Base-by-base conservation (phyloP, 64 coral and sea anemone genomes). In the Orbicella faveolata region DNA sequence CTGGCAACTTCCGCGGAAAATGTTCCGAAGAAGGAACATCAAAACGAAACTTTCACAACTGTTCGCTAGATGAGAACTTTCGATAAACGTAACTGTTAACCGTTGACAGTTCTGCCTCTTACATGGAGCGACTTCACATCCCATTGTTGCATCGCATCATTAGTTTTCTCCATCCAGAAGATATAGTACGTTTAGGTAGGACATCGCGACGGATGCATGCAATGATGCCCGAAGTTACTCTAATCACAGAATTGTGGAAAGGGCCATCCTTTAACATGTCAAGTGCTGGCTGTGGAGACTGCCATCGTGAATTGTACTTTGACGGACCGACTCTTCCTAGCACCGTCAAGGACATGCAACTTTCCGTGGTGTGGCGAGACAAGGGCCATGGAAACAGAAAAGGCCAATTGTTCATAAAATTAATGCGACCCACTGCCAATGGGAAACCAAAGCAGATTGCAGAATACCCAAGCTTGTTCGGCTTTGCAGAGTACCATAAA, bases 361-460 rank as follows among this genome's bases (percentile, higher is more conserved):
- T 78, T 21, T 80, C 88, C 2, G 88, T 94, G 34, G 15, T 26
- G 0, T 94, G 93, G 93, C 23, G 52, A 21, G 88, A 94, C 15
- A 88, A 90, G 54, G 93, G 93, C 16, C 87, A 9, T 4, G 93
- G 93, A 5, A 90, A 90, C 59, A 52, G 82, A 33, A 94, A 94
- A 18, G 88, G 93, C 21, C 73, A 89, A 36, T 21, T 94, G 2
- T 85, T 90, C 15, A 1, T 94, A 17, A 55, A 74, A 34, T 72
- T 94, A 18, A 90, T 94, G 80, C 61, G 93, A 74, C 81, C 57
- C 6, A 21, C 2, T 75, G 39, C 16, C 4, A 59, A 30, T 37
- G 79, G 55, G 25, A 4, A 85, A 6, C 25, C 12, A 2, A 48
- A 53, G 9, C 65, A 78, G 53, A 35, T 94, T 5, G 93, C 93